These are phyloP conservation scores for Desoria tigrina DNA, from an alignment of 2,888 invertebrate species.

Conservation along the genomic window DNA sequence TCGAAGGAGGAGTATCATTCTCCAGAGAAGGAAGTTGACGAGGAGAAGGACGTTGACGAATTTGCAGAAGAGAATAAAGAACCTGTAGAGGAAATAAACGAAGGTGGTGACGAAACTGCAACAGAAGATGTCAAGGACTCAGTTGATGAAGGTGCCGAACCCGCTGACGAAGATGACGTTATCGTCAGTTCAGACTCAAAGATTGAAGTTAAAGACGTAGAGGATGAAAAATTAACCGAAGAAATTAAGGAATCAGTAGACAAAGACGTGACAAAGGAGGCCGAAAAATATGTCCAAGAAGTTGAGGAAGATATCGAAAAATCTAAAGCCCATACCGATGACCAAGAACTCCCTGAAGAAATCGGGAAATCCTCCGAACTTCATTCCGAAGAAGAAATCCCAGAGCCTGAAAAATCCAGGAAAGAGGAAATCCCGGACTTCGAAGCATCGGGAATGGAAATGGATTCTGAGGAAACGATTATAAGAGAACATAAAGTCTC, in stretches of 20 bases:
- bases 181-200: too few relatives aligned
- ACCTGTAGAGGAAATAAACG: background rate
- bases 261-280: too few relatives aligned
- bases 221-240: too few relatives aligned
- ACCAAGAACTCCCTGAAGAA: background rate
- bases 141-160: background rate
- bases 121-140: background rate
- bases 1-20: constrained; percentile 25
- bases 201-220: too few relatives aligned
- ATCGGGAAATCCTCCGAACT: too few relatives aligned
- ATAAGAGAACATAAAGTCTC: background rate
- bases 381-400: constrained; percentile 1
- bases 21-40: constrained; percentile 36
- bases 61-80: background rate
- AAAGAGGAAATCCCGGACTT: background rate
- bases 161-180: background rate
- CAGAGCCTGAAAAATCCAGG: constrained; percentile 7
- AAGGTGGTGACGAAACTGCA: background rate
- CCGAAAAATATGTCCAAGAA: background rate
- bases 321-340: background rate
- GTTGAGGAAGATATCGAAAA: too few relatives aligned
- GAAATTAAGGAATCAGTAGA: too few relatives aligned
- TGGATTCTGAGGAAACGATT: background rate
- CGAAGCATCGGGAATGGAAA: background rate
- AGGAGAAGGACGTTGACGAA: constrained; percentile 16